Evolutionary conservation across 2,113 vertebrate genomes (phyloP), one percentile per base, ranked within the genome.

Genomic region (Hucho hucho): DNA sequence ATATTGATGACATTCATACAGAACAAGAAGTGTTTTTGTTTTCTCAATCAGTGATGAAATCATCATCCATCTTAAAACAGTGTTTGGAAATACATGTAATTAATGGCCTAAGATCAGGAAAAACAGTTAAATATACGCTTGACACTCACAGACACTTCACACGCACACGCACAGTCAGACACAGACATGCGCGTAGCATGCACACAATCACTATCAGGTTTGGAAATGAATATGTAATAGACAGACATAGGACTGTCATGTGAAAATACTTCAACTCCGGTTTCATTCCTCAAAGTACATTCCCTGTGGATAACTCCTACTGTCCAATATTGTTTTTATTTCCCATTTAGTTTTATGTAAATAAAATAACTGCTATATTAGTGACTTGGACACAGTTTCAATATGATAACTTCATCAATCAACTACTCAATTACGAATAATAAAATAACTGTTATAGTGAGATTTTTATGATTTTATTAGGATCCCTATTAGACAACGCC

Each of bases 1-100:
- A 77, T 68, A 24, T 72, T 71, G 68, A 79, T 76, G 28, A 72
- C 16, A 56, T 43, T 61, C 73, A 58, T 56, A 74, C 67, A 64
- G 79, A 75, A 56, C 5, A 26, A 79, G 24, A 14, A 20, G 20
- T 72, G 72, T 37, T 69, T 77, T 77, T 73, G 43, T 79, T 75
- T 72, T 59, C 64, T 46, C 46, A 72, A 29, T 76, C 65, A 69
- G 25, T 49, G 72, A 68, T 72, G 59, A 84, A 61, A 47, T 14
- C 37, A 18, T 1, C 63, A 64, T 83, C 68, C 59, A 53, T 75
- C n/a, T 46, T 43, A 64, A 61, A 69, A 69, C 32, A 26, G 53
- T 72, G 28, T 61, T 61, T 61, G 58, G 20, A n/a, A 61, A 24
- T 9, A 6, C 18, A 61, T 22, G 5, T 61, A n/a, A 4, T 24